Conservation (phyloP, 2,888 invertebrate species). For the Pandemis corylana region DNA sequence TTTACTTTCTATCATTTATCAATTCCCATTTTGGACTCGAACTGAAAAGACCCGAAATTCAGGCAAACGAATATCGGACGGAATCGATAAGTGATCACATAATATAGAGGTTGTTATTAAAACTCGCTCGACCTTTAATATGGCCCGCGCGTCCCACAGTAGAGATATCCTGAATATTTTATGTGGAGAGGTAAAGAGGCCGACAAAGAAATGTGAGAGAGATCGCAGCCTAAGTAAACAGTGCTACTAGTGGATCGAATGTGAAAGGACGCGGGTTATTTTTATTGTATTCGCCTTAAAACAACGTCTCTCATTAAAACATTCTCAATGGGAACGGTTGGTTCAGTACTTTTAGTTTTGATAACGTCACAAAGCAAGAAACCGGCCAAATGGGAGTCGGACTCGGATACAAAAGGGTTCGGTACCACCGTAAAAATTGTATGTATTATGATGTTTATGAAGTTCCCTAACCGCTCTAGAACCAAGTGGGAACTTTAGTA, state of each 20-base stretch:
- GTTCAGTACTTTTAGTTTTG: not conserved
- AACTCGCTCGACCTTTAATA: slow-evolving; percentile 61
- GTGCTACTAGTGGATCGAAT: slow-evolving; percentile 56
- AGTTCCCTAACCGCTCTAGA: too few species aligned
- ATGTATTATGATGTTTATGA: too few species aligned
- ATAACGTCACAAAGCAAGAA: not conserved
- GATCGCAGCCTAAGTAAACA: slow-evolving; percentile 78
- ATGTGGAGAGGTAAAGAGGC: slow-evolving; percentile 78
- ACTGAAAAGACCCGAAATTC: not conserved
- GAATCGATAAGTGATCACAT: slow-evolving; percentile 48
- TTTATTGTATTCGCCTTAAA: slow-evolving; percentile 12
- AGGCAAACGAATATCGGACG: slow-evolving; percentile 9
- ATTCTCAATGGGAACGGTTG: not conserved
- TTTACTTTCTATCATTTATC: too few species aligned
- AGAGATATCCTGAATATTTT: slow-evolving; percentile 81
- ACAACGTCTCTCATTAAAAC: not conserved
- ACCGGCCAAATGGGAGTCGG: too few species aligned
- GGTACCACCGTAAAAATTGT: too few species aligned
- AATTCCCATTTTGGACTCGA: too few species aligned
- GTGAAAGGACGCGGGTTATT: slow-evolving; percentile 35
- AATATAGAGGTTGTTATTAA: slow-evolving; percentile 39
- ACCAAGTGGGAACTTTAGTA: too few species aligned
- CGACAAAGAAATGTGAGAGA: slow-evolving; percentile 81
- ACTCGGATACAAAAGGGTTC: too few species aligned
- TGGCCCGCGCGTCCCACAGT: slow-evolving; percentile 64